Evolutionary conservation across 2,888 invertebrate species (phyloP).

Genomic region (Phorcus lineatus): DNA sequence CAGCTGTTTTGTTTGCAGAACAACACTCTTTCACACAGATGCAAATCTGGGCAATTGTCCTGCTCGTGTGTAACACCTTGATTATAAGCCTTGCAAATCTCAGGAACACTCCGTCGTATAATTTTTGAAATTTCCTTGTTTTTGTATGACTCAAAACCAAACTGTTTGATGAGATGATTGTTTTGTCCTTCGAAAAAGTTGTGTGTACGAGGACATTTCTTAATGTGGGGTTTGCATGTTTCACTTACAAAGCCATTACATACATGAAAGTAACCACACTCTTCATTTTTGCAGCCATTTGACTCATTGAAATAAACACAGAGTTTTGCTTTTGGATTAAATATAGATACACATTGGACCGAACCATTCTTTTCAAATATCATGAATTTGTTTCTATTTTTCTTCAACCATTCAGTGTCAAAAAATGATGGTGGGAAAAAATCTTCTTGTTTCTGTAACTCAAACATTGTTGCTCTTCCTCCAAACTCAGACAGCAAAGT

Average conservation of each 20-base stretch:
- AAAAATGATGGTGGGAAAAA: background rate
- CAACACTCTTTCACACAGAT: background rate
- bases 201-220: background rate
- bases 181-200: slow-evolving; percentile 10
- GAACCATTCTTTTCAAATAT: background rate
- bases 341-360: slow-evolving; percentile 1
- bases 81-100: slow-evolving; percentile 8
- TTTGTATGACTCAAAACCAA: slow-evolving; percentile 2
- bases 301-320: background rate
- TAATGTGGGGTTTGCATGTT: slow-evolving; percentile 3
- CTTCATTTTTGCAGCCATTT: background rate
- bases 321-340: background rate
- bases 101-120: background rate
- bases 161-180: background rate
- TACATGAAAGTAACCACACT: slow-evolving; percentile 13
- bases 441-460: background rate
- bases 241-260: slow-evolving; percentile 2
- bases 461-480: slow-evolving; percentile 1
- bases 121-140: slow-evolving; percentile 11
- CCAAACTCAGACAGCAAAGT: slow-evolving; percentile 1
- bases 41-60: background rate
- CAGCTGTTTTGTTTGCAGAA: background rate
- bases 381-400: background rate
- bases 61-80: background rate
- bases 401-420: background rate